Evolutionary conservation across 64 coral and sea anemone genomes (phyloP).

Genomic region (Orbicella faveolata): DNA sequence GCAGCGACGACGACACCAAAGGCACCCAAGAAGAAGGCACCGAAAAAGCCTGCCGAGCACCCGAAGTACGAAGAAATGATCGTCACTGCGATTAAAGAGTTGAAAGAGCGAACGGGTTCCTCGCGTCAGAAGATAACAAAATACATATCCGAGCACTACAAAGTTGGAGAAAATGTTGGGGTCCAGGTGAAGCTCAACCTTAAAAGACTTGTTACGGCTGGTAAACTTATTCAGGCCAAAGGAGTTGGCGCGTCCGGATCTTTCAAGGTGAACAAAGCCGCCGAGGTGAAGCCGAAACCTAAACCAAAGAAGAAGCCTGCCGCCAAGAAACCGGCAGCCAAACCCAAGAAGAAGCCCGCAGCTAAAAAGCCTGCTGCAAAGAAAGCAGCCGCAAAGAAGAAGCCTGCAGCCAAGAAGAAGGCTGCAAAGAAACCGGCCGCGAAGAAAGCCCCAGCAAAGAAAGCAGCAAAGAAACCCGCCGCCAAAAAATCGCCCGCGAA

Average conservation of each 20-base stretch:
- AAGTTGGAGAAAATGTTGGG: conserved; percentile 32
- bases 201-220: conserved; percentile 28
- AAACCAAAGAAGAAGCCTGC: conserved; percentile 66
- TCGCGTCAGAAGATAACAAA: conserved; percentile 86
- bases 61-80: conserved; percentile 94
- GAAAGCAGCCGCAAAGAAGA: conserved; percentile 64
- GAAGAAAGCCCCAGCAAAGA: conserved; percentile 56
- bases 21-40: conserved; percentile 44
- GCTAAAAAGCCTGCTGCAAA: conserved; percentile 47
- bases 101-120: conserved; percentile 85
- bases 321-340: conserved; percentile 45
- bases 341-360: conserved; percentile 53
- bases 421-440: conserved; percentile 63
- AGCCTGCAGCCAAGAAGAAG: conserved; percentile 32
- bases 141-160: conserved; percentile 71
- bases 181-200: conserved; percentile 59
- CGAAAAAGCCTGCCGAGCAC: conserved; percentile 78
- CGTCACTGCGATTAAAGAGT: conserved; percentile 40
- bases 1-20: conserved; percentile 41
- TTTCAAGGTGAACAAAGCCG: conserved; percentile 69
- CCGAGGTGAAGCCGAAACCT: conserved; percentile 20
- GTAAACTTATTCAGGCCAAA: conserved; percentile 58
- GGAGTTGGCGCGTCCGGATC: conserved; percentile 94
- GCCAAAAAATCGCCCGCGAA: conserved; percentile 28
- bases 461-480: conserved; percentile 28